phyloP scores from a whole-genome alignment of 2,888 invertebrate species.

The Tillus elongatus region DNA sequence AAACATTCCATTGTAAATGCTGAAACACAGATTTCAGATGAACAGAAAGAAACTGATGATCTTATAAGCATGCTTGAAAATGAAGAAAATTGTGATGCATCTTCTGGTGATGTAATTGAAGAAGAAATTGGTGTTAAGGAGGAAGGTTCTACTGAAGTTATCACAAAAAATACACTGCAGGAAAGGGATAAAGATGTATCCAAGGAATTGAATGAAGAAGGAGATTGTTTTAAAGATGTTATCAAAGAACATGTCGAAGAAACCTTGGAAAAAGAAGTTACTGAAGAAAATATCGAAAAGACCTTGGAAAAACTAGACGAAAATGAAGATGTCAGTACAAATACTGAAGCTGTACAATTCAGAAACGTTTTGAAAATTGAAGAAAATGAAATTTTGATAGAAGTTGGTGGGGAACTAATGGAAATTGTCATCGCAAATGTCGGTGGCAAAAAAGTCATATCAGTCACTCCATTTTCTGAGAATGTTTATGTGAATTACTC shows the following conservation, averaged over 20 bases:
- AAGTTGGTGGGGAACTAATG: slow-evolving; percentile 31
- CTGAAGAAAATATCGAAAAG: slow-evolving; percentile 1
- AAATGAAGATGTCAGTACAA: not conserved
- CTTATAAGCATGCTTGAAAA: too few relatives aligned
- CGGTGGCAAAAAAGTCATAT: slow-evolving; percentile 30
- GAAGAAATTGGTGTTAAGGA: too few relatives aligned
- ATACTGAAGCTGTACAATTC: not conserved
- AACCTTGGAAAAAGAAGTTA: not conserved
- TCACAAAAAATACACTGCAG: too few relatives aligned
- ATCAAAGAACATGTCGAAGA: too few relatives aligned
- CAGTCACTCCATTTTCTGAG: slow-evolving; percentile 28
- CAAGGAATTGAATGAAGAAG: too few relatives aligned
- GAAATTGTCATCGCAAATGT: slow-evolving; percentile 28
- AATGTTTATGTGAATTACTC: slow-evolving; percentile 26
- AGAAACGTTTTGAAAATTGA: slow-evolving; percentile 25
- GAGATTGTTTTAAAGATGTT: too few relatives aligned
- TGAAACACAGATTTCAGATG: too few relatives aligned
- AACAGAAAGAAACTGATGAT: too few relatives aligned
- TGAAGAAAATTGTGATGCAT: not conserved
- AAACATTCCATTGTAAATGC: too few relatives aligned
- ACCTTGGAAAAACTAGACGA: not conserved
- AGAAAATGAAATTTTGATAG: slow-evolving; percentile 26
- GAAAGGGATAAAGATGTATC: too few relatives aligned
- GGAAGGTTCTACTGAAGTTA: too few relatives aligned
- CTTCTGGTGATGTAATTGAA: too few relatives aligned